Percentiles rank a stretch among this genome's conserved stretches.
Evolutionary conservation across 2,888 invertebrate species (phyloP).

Genomic region (Ferrisia virgata): DNA sequence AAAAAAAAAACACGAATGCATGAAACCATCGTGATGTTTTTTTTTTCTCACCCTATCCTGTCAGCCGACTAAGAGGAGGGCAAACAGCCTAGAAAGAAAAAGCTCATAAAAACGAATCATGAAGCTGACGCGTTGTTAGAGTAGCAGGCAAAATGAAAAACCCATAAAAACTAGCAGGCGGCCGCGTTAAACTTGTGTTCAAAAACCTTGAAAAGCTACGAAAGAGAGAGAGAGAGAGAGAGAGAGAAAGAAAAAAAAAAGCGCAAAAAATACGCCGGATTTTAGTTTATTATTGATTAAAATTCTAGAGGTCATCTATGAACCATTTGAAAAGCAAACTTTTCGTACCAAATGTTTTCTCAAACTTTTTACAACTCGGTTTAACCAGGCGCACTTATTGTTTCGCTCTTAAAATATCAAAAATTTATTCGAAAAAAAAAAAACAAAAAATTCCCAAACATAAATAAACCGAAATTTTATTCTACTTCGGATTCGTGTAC

Average conservation of each 20-base stretch:
- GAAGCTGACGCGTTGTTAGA: neutral
- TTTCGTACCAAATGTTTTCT: neutral
- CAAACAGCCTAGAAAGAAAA: neutral
- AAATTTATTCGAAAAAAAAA: neutral
- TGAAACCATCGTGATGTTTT: neutral
- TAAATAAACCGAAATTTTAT: neutral
- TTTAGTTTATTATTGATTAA: constrained; percentile 6
- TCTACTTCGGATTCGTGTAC: neutral
- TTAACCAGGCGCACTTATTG: neutral
- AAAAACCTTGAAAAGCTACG: neutral
- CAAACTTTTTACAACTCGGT: neutral
- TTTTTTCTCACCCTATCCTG: no score
- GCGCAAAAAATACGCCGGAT: neutral
- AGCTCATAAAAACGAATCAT: constrained; percentile 4
- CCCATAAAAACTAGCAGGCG: neutral
- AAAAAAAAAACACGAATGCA: neutral
- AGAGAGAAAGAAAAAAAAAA: no score
- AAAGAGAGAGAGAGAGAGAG: neutral
- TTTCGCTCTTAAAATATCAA: neutral
- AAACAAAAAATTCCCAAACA: neutral
- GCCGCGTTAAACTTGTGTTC: neutral
- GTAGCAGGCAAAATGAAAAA: neutral
- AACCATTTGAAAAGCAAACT: neutral
- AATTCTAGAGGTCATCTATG: neutral
- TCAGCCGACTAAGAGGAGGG: neutral